Percentiles rank a stretch among this genome's conserved stretches.
Conservation (phyloP, 2,888 invertebrate species). For the Gnatocerus cornutus region DNA sequence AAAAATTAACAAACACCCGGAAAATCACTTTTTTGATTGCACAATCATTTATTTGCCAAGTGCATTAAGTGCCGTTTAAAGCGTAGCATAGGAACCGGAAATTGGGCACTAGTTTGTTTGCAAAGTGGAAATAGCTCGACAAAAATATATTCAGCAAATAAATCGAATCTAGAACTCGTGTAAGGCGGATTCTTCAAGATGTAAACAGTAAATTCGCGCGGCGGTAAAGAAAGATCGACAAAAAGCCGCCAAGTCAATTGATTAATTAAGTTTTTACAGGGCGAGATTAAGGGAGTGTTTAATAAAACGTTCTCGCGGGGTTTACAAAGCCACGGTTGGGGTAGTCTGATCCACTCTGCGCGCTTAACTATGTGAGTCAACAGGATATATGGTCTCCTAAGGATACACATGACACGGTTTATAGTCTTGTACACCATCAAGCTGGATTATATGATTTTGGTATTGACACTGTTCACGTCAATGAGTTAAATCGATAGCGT, state of each 20-base stretch:
- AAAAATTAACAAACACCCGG: not conserved
- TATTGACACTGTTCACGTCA: slow-evolving; percentile 43
- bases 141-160: slow-evolving; percentile 27
- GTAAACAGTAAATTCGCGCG: slow-evolving; percentile 33
- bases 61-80: slow-evolving; percentile 31
- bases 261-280: slow-evolving; percentile 32
- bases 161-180: slow-evolving; percentile 32
- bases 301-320: slow-evolving; percentile 44
- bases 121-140: slow-evolving; percentile 41
- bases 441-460: slow-evolving; percentile 35
- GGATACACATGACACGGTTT: slow-evolving; percentile 30
- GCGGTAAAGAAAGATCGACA: slow-evolving; percentile 22
- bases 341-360: slow-evolving; percentile 49
- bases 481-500: slow-evolving; percentile 37
- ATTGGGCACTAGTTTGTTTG: slow-evolving; percentile 37
- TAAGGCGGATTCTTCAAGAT: slow-evolving; percentile 18
- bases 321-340: slow-evolving; percentile 40
- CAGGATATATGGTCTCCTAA: slow-evolving; percentile 46
- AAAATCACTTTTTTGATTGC: slow-evolving; percentile 7
- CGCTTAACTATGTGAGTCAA: slow-evolving; percentile 49
- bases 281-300: slow-evolving; percentile 36
- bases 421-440: slow-evolving; percentile 31
- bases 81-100: slow-evolving; percentile 41
- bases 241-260: slow-evolving; percentile 14
- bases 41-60: slow-evolving; percentile 26